phyloP scores from a whole-genome alignment of 1,140 invertebrate genomes.

The Drosophila mojavensis region DNA sequence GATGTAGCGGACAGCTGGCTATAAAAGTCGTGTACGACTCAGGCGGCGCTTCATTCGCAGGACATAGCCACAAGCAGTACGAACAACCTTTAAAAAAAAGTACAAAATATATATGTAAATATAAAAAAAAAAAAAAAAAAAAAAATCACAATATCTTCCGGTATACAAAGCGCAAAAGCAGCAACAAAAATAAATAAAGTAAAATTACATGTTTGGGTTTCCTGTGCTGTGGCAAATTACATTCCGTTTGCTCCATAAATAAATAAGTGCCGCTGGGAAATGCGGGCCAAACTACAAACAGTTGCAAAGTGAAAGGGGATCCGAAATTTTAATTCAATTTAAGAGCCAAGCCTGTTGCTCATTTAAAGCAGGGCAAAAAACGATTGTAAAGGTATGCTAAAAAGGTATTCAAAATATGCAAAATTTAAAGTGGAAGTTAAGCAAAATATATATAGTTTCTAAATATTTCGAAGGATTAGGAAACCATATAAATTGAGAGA shows the following conservation, averaged over 20 bases:
- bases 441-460: too few relatives aligned
- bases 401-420: neutral
- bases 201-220: conserved; percentile 22
- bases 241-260: conserved; percentile 21
- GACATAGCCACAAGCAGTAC: conserved; percentile 28
- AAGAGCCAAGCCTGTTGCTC: conserved; percentile 20
- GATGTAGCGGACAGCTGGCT: conserved; percentile 14
- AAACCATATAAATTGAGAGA: too few relatives aligned
- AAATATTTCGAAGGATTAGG: too few relatives aligned
- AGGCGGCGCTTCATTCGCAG: conserved; percentile 58
- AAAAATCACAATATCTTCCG: conserved; percentile 11
- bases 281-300: neutral
- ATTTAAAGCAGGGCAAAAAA: neutral
- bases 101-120: neutral
- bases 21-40: conserved; percentile 57
- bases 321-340: conserved; percentile 13
- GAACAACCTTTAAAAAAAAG: conserved; percentile 6
- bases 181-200: neutral
- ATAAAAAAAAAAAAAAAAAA: neutral
- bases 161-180: neutral
- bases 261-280: conserved; percentile 18
- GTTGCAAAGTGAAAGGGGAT: conserved; percentile 20
- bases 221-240: conserved; percentile 29
- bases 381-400: neutral
- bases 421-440: too few relatives aligned